These are phyloP conservation scores for Platyscapa corneri DNA, from an alignment of 1,140 invertebrate genomes.

Conservation along the genomic window DNA sequence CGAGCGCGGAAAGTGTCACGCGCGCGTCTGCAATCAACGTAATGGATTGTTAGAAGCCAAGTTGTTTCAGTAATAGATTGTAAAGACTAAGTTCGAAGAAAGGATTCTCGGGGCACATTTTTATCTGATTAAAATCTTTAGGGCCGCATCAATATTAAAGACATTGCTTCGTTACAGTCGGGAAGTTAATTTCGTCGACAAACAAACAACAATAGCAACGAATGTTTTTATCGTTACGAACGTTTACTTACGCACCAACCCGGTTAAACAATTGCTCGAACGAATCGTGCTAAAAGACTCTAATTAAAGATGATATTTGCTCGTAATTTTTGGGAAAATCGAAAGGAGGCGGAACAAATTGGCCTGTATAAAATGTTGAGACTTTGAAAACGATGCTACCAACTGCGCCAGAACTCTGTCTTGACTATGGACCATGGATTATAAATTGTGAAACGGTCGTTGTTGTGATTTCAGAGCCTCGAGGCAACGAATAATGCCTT, in stretches of 20 bases:
- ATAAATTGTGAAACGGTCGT: slow-evolving; percentile 60
- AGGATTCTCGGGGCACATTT: too few relatives aligned
- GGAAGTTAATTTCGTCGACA: too few relatives aligned
- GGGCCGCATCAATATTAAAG: too few relatives aligned
- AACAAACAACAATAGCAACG: too few relatives aligned
- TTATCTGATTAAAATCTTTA: too few relatives aligned
- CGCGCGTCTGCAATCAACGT: too few relatives aligned
- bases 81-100: background rate
- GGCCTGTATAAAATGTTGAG: background rate
- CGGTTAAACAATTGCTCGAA: background rate
- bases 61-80: background rate
- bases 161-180: too few relatives aligned
- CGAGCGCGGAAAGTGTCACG: too few relatives aligned
- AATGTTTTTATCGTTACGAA: too few relatives aligned
- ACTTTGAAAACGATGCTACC: background rate
- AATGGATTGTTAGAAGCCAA: too few relatives aligned
- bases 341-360: background rate
- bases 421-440: slow-evolving; percentile 47
- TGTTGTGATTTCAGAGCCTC: slow-evolving; percentile 76
- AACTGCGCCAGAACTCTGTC: slow-evolving; percentile 14
- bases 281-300: background rate
- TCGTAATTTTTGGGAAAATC: background rate
- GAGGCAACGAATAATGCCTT: slow-evolving; percentile 76
- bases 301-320: background rate
- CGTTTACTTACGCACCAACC: too few relatives aligned